phyloP scores from a whole-genome alignment of 2,113 vertebrate genomes.

The Zosterops hypoxanthus region DNA sequence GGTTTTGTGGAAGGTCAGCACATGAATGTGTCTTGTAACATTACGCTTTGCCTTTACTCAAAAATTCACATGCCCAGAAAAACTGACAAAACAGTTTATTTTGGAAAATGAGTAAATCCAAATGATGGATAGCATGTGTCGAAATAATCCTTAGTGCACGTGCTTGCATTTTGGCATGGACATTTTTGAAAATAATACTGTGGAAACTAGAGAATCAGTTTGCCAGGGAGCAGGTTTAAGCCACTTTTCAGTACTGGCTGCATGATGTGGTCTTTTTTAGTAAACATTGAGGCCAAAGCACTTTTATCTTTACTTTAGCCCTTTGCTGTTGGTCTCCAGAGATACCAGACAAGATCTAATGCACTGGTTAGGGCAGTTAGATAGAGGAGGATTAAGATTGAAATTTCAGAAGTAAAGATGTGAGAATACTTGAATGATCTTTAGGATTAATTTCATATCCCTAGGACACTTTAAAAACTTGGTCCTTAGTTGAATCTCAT shows the following conservation, averaged over 20 bases:
- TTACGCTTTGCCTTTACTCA: constrained; percentile 8
- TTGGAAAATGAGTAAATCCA: constrained; percentile 61
- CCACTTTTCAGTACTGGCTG: not conserved
- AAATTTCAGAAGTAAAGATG: not conserved
- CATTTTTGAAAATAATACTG: not conserved
- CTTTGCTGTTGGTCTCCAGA: not conserved
- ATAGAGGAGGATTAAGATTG: not conserved
- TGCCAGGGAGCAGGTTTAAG: not conserved
- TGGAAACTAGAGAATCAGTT: constrained; percentile 4
- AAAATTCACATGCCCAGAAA: constrained; percentile 21
- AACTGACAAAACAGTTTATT: constrained; percentile 64
- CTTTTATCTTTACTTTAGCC: not conserved
- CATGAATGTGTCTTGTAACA: not conserved
- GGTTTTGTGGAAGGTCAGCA: constrained; percentile 1
- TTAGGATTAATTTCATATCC: not conserved
- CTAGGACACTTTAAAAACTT: not conserved
- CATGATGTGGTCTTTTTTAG: not conserved
- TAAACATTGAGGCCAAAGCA: not conserved
- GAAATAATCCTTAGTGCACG: constrained; percentile 52
- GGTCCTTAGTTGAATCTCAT: not conserved
- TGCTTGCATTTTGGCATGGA: constrained; percentile 42
- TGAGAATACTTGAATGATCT: not conserved
- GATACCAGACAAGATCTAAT: not conserved
- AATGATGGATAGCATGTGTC: constrained; percentile 66
- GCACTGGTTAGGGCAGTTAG: not conserved